A percentile compares a stretch with the other conserved stretches of the same genome.
These are phyloP conservation scores for Takifugu ocellatus DNA, from an alignment of 2,797 vertebrate genomes.

Conservation along the genomic window DNA sequence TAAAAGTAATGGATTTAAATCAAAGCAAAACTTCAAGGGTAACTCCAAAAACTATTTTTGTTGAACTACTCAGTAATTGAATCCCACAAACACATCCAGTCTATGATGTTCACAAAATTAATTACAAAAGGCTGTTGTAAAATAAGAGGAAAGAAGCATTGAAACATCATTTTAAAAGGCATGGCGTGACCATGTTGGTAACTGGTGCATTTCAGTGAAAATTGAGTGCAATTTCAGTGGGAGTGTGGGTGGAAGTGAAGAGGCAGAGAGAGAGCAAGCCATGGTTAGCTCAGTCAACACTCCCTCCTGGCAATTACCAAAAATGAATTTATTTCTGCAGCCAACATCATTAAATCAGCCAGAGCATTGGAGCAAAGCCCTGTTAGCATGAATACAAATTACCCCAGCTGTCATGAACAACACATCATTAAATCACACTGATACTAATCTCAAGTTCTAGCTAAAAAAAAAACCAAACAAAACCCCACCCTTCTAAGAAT, in stretches of 20 bases:
- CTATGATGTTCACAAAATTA: slow-evolving; percentile 27
- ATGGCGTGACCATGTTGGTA: slow-evolving; percentile 39
- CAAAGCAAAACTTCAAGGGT: too few species aligned
- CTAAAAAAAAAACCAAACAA: slow-evolving; percentile 25
- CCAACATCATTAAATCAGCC: slow-evolving; percentile 48
- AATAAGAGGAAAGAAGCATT: slow-evolving; percentile 1
- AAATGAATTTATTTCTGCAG: slow-evolving; percentile 44
- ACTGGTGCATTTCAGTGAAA: slow-evolving; percentile 45
- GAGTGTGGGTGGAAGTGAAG: slow-evolving; percentile 42
- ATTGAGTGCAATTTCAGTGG: slow-evolving; percentile 54
- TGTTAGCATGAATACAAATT: slow-evolving; percentile 44
- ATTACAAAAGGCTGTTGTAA: slow-evolving; percentile 11
- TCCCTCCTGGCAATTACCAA: slow-evolving; percentile 53
- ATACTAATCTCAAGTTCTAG: slow-evolving; percentile 26
- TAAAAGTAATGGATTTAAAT: too few species aligned
- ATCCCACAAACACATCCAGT: background rate
- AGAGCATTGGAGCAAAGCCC: slow-evolving; percentile 20
- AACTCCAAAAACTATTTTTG: too few species aligned
- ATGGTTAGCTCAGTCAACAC: slow-evolving; percentile 45
- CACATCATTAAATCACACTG: slow-evolving; percentile 40
- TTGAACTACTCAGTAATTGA: too few species aligned
- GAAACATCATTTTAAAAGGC: slow-evolving; percentile 25
- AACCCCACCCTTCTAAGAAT: slow-evolving; percentile 11
- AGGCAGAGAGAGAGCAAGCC: slow-evolving; percentile 31
- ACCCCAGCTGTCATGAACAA: slow-evolving; percentile 46